These are phyloP conservation scores for Selene dorsalis DNA, from an alignment of 2,797 vertebrate species.

Conservation along the genomic window DNA sequence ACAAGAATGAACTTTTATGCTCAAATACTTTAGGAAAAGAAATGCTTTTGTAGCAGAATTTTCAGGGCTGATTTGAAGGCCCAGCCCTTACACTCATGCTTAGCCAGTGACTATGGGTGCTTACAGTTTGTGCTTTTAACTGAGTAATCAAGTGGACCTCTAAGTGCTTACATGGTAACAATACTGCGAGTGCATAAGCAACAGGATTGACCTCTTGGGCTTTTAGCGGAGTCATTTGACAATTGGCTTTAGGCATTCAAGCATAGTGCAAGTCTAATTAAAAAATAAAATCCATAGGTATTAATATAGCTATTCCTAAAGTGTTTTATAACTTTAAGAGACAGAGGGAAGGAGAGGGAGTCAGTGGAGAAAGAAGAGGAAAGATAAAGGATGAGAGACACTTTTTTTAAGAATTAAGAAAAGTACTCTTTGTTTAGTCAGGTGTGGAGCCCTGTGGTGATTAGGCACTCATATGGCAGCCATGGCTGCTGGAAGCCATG, in stretches of 20 bases:
- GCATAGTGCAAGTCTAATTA: constrained; percentile 61
- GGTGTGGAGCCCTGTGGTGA: constrained; percentile 83
- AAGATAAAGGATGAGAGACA: constrained; percentile 59
- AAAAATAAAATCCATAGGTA: constrained; percentile 64
- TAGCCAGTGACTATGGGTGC: constrained; percentile 6
- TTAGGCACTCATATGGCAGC: constrained; percentile 82
- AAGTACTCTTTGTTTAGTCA: constrained; percentile 82
- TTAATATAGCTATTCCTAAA: constrained; percentile 58
- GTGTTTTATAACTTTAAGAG: constrained; percentile 58
- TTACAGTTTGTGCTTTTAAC: constrained; percentile 24
- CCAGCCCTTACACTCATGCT: background rate
- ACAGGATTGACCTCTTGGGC: constrained; percentile 37
- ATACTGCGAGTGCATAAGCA: constrained; percentile 20
- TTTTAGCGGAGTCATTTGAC: constrained; percentile 53
- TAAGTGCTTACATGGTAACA: constrained; percentile 33
- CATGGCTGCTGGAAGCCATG: constrained; percentile 80
- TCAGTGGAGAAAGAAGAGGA: constrained; percentile 33
- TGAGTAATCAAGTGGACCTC: constrained; percentile 12
- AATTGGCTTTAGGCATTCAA: constrained; percentile 60
- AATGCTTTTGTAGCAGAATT: too few relatives aligned
- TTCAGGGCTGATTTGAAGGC: too few relatives aligned
- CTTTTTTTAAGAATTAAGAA: constrained; percentile 72
- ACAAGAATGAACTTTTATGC: too few relatives aligned
- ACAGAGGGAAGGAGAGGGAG: constrained; percentile 19
- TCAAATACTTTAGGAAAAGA: too few relatives aligned